Evolutionary conservation across 2,888 invertebrate genomes (phyloP).

Genomic region (Meteorus cinctellus): DNA sequence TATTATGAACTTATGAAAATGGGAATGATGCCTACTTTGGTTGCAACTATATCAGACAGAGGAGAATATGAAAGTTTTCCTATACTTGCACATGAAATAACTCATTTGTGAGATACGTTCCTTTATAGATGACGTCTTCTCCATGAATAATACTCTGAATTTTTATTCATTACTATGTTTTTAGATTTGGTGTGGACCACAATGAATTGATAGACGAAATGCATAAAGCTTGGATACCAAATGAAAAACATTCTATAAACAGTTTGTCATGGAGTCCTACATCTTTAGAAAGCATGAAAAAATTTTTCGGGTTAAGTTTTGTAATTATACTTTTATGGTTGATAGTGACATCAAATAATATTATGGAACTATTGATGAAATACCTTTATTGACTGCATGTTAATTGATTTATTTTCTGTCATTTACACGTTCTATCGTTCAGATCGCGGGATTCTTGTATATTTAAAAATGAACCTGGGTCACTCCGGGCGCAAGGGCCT

Average conservation of each 20-base stretch:
- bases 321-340: too few relatives aligned
- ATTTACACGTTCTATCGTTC: not conserved
- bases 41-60: not conserved
- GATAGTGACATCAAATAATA: too few relatives aligned
- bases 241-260: not conserved
- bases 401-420: too few relatives aligned
- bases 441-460: not conserved
- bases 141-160: too few relatives aligned
- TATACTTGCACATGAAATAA: not conserved
- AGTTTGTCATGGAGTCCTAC: not conserved
- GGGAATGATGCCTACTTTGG: not conserved
- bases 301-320: not conserved
- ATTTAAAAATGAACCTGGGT: not conserved
- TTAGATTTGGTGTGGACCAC: not conserved
- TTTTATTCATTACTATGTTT: not conserved
- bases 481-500: not conserved
- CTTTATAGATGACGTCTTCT: too few relatives aligned
- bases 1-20: not conserved
- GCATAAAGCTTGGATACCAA: not conserved
- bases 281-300: not conserved
- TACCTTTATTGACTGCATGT: too few relatives aligned
- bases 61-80: constrained; percentile 1
- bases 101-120: not conserved
- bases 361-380: too few relatives aligned
- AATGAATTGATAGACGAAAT: not conserved